Percentiles rank a stretch among this genome's conserved stretches.
Evolutionary conservation across 2,888 invertebrate genomes (phyloP).

Genomic region (Onchidella celtica): DNA sequence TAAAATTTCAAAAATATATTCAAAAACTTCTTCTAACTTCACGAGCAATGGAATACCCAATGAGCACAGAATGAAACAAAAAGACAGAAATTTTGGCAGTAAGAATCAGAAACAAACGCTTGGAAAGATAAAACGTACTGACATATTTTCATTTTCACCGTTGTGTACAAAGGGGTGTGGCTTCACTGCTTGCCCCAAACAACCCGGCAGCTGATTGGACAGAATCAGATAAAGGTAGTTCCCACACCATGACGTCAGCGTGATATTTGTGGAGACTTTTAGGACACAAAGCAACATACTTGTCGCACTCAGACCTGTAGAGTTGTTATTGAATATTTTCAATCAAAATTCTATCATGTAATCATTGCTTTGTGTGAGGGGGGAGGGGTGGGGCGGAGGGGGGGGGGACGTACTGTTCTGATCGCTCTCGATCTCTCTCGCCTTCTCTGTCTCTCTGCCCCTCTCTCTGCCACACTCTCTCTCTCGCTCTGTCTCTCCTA

Average conservation of each 20-base stretch:
- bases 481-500: too few species aligned
- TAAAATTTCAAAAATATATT: too few species aligned
- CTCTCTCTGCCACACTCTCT: not conserved
- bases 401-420: too few species aligned
- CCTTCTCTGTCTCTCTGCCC: not conserved
- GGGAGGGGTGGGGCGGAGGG: too few species aligned
- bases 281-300: conserved; percentile 1
- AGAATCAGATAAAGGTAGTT: conserved; percentile 2
- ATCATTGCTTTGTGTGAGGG: too few species aligned
- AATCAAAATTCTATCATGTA: too few species aligned
- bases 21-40: too few species aligned
- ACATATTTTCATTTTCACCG: not conserved
- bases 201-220: conserved; percentile 24
- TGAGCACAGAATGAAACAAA: not conserved
- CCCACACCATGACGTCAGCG: not conserved
- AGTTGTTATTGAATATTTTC: not conserved
- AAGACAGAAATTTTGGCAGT: not conserved
- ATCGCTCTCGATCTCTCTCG: too few species aligned
- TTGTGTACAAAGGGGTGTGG: not conserved
- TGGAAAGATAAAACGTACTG: conserved; percentile 31
- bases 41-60: too few species aligned
- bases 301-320: conserved; percentile 6
- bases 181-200: not conserved
- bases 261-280: conserved; percentile 20
- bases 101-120: not conserved